Percentiles rank a stretch among this genome's conserved stretches.
Conservation (phyloP, 92 coral and sea anemone species). For the Hydrozoanthus gracilis region DNA sequence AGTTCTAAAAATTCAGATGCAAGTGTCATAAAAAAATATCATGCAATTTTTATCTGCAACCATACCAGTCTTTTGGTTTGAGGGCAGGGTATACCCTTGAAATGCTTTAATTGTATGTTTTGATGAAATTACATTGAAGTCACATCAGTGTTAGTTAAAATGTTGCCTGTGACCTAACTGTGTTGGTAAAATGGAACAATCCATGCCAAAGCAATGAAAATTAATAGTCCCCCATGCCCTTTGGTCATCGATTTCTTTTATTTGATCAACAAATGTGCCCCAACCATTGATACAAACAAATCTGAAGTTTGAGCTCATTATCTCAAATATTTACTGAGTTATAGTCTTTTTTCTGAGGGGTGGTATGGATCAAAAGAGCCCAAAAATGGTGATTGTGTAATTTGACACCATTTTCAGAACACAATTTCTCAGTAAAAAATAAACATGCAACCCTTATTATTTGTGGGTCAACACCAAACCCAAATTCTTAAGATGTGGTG, state of each 20-base stretch:
- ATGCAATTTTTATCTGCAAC: too few relatives aligned
- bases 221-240: not conserved
- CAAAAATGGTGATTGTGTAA: not conserved
- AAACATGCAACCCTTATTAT: conserved; percentile 3
- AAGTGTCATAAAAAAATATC: too few relatives aligned
- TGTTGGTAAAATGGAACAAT: not conserved
- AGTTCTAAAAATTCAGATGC: too few relatives aligned
- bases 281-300: conserved; percentile 1
- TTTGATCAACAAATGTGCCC: not conserved
- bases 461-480: conserved; percentile 24
- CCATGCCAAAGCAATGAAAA: conserved; percentile 1
- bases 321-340: conserved; percentile 26
- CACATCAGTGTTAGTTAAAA: too few relatives aligned
- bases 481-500: not conserved
- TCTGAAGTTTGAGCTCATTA: not conserved
- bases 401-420: not conserved
- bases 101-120: too few relatives aligned
- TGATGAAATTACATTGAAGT: too few relatives aligned
- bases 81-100: too few relatives aligned
- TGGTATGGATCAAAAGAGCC: conserved; percentile 9
- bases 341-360: conserved; percentile 18
- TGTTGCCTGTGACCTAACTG: too few relatives aligned
- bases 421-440: conserved; percentile 22
- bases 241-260: not conserved
- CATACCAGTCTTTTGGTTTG: too few relatives aligned